These are phyloP conservation scores for Galaxea fascicularis DNA, from an alignment of 92 coral and sea anemone species.

Conservation along the genomic window DNA sequence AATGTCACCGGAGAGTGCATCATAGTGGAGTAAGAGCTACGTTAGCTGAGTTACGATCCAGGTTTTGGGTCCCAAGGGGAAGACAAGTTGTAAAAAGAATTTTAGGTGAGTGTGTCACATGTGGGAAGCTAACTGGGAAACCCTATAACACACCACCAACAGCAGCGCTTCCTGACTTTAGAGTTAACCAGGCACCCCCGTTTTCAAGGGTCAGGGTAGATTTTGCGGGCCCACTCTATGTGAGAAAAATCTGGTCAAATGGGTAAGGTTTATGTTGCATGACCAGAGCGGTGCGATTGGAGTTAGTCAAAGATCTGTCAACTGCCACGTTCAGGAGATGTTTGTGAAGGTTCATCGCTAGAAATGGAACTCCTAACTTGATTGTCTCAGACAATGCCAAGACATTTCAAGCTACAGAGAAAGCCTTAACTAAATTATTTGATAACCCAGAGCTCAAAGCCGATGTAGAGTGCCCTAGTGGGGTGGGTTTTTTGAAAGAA, in stretches of 20 bases:
- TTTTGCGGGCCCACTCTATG: conserved; percentile 22
- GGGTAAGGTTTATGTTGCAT: background rate
- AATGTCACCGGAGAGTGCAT: conserved; percentile 50
- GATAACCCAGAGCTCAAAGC: background rate
- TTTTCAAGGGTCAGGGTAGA: background rate
- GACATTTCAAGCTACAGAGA: no score
- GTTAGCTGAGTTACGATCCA: conserved; percentile 54
- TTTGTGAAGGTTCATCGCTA: background rate
- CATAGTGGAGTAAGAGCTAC: conserved; percentile 66
- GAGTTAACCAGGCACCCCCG: background rate
- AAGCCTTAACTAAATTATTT: background rate
- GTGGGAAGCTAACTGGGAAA: background rate
- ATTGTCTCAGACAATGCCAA: conserved; percentile 21
- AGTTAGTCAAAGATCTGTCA: conserved; percentile 11
- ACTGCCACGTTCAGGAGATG: background rate
- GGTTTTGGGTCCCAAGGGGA: conserved; percentile 66
- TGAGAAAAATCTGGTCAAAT: background rate
- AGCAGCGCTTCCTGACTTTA: background rate
- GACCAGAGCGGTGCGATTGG: no score
- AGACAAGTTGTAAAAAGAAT: conserved; percentile 59
- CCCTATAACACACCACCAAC: background rate
- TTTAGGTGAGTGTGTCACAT: background rate
- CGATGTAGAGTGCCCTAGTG: conserved; percentile 9
- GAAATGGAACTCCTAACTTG: background rate
- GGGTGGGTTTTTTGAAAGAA: no score